Percentiles rank a stretch among this genome's conserved stretches.
phyloP scores from a whole-genome alignment of 2,113 vertebrate species.

The Callopanchax toddi region DNA sequence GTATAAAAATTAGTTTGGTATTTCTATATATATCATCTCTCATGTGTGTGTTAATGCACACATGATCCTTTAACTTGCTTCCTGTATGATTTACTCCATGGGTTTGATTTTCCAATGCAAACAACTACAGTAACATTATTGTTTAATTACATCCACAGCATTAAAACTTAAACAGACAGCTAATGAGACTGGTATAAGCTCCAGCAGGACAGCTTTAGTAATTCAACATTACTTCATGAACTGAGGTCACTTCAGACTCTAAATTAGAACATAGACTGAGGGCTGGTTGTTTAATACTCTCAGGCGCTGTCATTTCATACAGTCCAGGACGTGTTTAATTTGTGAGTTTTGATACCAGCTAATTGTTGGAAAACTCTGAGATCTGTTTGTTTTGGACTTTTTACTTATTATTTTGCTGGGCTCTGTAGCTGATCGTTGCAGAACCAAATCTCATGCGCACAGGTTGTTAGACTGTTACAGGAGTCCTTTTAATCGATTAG shows the following conservation, averaged over 20 bases:
- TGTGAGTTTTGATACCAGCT: conserved; percentile 57
- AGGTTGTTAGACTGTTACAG: conserved; percentile 14
- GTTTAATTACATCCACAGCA: neutral
- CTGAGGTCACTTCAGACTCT: conserved; percentile 6
- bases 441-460: conserved; percentile 23
- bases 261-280: conserved; percentile 7
- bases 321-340: conserved; percentile 59
- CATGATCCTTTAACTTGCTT: too few relatives aligned
- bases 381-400: conserved; percentile 55
- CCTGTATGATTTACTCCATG: too few relatives aligned
- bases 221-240: neutral
- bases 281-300: conserved; percentile 26
- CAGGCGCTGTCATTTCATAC: conserved; percentile 55
- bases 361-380: conserved; percentile 42
- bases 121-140: neutral
- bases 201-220: neutral
- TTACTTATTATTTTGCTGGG: conserved; percentile 4
- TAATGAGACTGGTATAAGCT: neutral
- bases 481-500: conserved; percentile 24
- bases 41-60: too few relatives aligned
- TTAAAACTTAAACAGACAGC: neutral
- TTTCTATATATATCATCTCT: too few relatives aligned
- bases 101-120: neutral
- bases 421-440: too few relatives aligned
- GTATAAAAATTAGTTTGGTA: too few relatives aligned